These are phyloP conservation scores for Papilio xuthus DNA, from an alignment of 1,140 invertebrate species.

Conservation along the genomic window DNA sequence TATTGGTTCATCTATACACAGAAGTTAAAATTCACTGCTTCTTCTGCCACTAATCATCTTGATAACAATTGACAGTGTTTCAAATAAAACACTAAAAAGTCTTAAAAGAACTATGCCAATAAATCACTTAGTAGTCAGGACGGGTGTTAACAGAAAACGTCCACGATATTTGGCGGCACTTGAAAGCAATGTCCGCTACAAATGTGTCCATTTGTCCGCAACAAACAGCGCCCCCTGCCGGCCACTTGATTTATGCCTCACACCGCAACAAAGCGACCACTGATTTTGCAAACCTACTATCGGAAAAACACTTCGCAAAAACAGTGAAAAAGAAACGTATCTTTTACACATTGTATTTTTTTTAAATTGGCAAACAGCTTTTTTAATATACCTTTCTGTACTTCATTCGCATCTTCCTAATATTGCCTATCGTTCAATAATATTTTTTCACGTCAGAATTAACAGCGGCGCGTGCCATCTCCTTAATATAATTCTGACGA, in stretches of 20 bases:
- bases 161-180: conserved; percentile 4
- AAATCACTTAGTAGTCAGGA: neutral
- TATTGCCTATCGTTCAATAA: neutral
- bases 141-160: conserved; percentile 3
- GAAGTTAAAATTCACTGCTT: too few species aligned
- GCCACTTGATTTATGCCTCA: conserved; percentile 4
- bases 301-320: neutral
- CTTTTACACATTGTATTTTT: neutral
- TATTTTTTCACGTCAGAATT: neutral
- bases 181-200: conserved; percentile 20
- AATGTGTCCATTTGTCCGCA: conserved; percentile 23
- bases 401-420: neutral
- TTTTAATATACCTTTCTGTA: too few species aligned
- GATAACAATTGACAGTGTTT: neutral
- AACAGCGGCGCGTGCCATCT: neutral
- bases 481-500: conserved; percentile 14
- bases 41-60: neutral
- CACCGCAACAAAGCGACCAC: conserved; percentile 7
- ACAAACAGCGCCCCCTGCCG: conserved; percentile 9
- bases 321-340: neutral
- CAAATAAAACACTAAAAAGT: neutral
- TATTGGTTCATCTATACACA: neutral
- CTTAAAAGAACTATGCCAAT: neutral
- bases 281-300: neutral
- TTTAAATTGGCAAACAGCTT: neutral